These are phyloP conservation scores for Eutrigla gurnardus DNA, from an alignment of 2,797 vertebrate genomes.

Conservation along the genomic window DNA sequence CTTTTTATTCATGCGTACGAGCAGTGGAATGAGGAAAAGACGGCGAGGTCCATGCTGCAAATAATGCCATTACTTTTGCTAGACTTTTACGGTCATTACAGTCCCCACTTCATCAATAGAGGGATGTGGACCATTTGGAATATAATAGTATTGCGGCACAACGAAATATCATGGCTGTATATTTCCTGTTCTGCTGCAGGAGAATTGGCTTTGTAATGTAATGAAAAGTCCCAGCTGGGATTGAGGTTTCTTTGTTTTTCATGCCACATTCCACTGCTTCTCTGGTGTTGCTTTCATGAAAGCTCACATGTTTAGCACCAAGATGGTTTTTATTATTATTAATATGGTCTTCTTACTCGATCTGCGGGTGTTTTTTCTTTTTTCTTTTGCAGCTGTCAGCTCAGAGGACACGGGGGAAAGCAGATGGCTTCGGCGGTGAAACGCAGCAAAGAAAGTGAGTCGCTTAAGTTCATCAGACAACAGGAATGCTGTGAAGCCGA, in stretches of 20 bases:
- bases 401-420: slow-evolving; percentile 82
- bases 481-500: slow-evolving; percentile 15
- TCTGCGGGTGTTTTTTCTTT: slow-evolving; percentile 21
- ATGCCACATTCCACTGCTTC: slow-evolving; percentile 36
- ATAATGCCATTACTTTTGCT: neutral
- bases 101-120: neutral
- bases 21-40: slow-evolving; percentile 17
- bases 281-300: slow-evolving; percentile 33
- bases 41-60: neutral
- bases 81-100: neutral
- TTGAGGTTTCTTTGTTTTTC: slow-evolving; percentile 15
- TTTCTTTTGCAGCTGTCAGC: slow-evolving; percentile 79
- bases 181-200: neutral
- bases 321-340: neutral
- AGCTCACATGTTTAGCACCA: slow-evolving; percentile 16
- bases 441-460: slow-evolving; percentile 81
- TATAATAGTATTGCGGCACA: neutral
- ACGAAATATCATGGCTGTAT: neutral
- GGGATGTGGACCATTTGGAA: neutral
- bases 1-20: neutral
- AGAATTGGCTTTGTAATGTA: neutral
- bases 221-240: neutral
- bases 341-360: slow-evolving; percentile 11
- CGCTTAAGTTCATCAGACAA: slow-evolving; percentile 37
- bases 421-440: slow-evolving; percentile 78